Evolutionary conservation across 2,113 vertebrate species (phyloP), one percentile per base, ranked within the genome.

Genomic region (Microcebus lehilahytsara): DNA sequence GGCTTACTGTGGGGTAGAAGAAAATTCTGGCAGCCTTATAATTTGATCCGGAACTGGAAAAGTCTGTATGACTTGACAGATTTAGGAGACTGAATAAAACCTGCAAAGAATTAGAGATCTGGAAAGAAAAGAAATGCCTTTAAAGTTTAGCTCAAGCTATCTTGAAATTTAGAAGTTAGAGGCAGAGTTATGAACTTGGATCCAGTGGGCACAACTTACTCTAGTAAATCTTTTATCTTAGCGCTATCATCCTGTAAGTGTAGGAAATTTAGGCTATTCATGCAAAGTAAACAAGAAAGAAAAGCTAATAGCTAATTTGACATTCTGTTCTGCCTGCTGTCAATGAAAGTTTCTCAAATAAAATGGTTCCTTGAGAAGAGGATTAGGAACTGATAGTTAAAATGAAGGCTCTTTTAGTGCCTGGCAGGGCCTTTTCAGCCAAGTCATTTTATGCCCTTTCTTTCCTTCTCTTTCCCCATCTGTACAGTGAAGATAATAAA

Each of bases 401-500:
- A 92, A 85, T 75, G 71, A 83, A 86, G 56, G 20, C 42, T 95
- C 25, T 92, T 84, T 79, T 42, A 75, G 37, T 89, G 74, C 69
- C 92, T 87, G 32, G 40, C 12, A 49, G 51, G 78, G 46, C 72
- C 87, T 75, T 80, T 96, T 87, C 37, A 71, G 64, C 69, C 42
- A 79, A 95, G 78, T 97, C 74, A 84, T 96, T 89, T 66, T 94
- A 91, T 92, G 74, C 34, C 58, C 60, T 89, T 75, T 62, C n/a
- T 95, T 93, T 30, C 51, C 42, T 85, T 85, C 72, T 78, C 67
- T 69, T 77, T 92, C 25, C 34, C 91, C 89, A 37, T 90, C 91
- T 97, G 97, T 89, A 71, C 85, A 67, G 3, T 30, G 62, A 71
- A 96, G 91, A 96, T 96, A 96, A 96, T 89, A 96, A 91, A 94